Percentiles rank a stretch among this genome's conserved stretches.
Evolutionary conservation across 1,140 invertebrate genomes (phyloP).

Genomic region (Drosophila nikananu): DNA sequence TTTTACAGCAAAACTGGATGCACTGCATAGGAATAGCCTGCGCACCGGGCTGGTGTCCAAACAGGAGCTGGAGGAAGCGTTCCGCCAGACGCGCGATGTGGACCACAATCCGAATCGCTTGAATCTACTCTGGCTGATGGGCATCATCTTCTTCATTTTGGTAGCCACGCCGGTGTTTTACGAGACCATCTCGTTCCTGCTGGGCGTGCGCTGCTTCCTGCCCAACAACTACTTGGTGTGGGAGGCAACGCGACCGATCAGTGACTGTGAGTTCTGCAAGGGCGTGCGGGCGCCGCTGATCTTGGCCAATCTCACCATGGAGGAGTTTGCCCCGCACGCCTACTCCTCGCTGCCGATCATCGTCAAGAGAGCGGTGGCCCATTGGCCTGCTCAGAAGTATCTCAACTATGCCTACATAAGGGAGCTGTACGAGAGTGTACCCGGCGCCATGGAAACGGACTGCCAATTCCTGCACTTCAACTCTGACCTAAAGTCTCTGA

Average conservation of each 20-base stretch:
- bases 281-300: conserved; percentile 88
- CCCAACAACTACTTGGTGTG: conserved; percentile 94
- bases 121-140: conserved; percentile 74
- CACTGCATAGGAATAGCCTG: conserved; percentile 67
- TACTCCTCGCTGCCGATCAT: conserved; percentile 94
- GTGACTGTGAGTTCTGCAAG: conserved; percentile 90
- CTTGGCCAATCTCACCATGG: conserved; percentile 88
- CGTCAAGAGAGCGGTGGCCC: conserved; percentile 90
- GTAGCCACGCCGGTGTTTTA: conserved; percentile 77
- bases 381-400: conserved; percentile 91
- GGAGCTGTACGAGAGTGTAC: conserved; percentile 89
- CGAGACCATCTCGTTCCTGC: conserved; percentile 77
- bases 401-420: conserved; percentile 93
- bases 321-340: conserved; percentile 89
- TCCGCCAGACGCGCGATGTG: conserved; percentile 67
- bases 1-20: conserved; percentile 67
- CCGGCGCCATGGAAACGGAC: conserved; percentile 90
- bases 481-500: conserved; percentile 92
- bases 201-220: conserved; percentile 90
- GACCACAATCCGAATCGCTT: conserved; percentile 63
- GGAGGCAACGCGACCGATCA: conserved; percentile 93
- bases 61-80: conserved; percentile 74
- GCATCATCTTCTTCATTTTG: conserved; percentile 79
- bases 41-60: conserved; percentile 73
- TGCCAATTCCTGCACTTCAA: conserved; percentile 97